Evolutionary conservation across 2,888 invertebrate species (phyloP).

Genomic region (Atethmia centrago): DNA sequence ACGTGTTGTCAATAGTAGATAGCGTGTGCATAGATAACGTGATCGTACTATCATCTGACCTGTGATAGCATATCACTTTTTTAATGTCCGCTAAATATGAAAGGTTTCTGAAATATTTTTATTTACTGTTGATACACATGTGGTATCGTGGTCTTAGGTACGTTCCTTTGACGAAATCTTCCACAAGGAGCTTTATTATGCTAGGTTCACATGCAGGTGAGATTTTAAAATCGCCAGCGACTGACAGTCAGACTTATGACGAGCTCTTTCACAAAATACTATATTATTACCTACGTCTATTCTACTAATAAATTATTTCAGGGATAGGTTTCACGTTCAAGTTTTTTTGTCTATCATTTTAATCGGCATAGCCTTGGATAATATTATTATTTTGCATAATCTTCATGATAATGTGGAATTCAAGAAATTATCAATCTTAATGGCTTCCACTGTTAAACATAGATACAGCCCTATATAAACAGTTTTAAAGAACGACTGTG

Average conservation of each 20-base stretch:
- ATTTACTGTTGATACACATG: not conserved
- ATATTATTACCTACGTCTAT: not conserved
- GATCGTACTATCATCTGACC: slow-evolving; percentile 52
- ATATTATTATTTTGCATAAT: not conserved
- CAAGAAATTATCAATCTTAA: no score
- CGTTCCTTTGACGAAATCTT: not conserved
- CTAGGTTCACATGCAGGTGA: not conserved
- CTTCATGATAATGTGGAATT: not conserved
- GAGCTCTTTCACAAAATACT: not conserved
- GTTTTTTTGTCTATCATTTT: not conserved
- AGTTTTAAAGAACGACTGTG: not conserved
- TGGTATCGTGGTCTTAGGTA: not conserved
- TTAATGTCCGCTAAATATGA: slow-evolving; percentile 23
- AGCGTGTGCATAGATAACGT: slow-evolving; percentile 40
- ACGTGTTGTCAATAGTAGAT: slow-evolving; percentile 53
- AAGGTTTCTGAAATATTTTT: slow-evolving; percentile 11
- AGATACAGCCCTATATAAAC: no score
- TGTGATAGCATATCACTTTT: slow-evolving; percentile 47
- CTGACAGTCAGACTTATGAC: not conserved
- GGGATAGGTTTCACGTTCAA: no score
- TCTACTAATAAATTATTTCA: not conserved
- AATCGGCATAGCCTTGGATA: not conserved
- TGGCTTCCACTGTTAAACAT: not conserved
- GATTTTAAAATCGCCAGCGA: not conserved
- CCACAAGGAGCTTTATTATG: not conserved